Evolutionary conservation across 2,113 vertebrate genomes (phyloP).

Genomic region (Phalacrocorax brasilianus): DNA sequence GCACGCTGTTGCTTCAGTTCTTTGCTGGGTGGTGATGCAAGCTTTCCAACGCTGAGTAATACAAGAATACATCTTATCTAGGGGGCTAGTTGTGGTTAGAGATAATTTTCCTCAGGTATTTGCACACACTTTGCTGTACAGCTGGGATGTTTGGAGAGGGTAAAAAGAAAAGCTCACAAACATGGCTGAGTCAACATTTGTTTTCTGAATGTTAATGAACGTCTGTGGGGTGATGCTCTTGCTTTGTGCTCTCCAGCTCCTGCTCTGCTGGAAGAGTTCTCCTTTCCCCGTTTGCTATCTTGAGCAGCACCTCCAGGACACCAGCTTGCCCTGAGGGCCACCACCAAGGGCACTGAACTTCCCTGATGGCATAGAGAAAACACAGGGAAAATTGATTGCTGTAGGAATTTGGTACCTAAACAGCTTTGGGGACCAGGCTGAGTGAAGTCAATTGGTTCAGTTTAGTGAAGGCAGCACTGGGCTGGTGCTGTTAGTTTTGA

Average conservation of each 20-base stretch:
- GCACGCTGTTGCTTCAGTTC: background rate
- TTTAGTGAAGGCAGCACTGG: background rate
- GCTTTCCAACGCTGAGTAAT: background rate
- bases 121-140: background rate
- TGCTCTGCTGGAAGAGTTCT: background rate
- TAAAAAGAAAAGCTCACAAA: conserved; percentile 47
- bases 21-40: background rate
- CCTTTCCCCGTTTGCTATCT: background rate
- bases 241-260: background rate
- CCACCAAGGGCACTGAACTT: accelerated
- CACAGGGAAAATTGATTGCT: background rate
- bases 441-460: background rate
- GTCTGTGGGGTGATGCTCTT: background rate
- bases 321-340: background rate
- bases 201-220: background rate
- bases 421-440: background rate
- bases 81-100: background rate
- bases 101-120: conserved; percentile 17
- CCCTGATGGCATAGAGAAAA: background rate
- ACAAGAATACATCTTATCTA: background rate
- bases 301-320: background rate
- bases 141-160: conserved; percentile 31
- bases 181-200: background rate
- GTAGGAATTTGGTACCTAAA: background rate
- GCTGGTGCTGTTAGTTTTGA: background rate